These are phyloP conservation scores for Oryctes rhinoceros DNA, from an alignment of 1,140 invertebrate species.

Conservation along the genomic window DNA sequence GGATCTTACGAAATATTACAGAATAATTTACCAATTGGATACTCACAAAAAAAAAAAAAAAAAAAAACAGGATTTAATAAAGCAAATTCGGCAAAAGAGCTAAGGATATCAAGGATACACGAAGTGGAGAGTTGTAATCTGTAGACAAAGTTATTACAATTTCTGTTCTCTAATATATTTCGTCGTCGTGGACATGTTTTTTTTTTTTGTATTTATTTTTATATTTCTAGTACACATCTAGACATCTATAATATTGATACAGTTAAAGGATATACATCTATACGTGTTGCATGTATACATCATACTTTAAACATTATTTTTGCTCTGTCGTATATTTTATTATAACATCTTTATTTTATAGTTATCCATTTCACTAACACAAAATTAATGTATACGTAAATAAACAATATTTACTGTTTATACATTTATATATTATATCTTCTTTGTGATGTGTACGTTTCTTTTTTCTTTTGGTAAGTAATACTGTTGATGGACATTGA, in stretches of 20 bases:
- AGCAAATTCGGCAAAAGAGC: background rate
- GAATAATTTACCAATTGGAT: no score
- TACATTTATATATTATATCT: background rate
- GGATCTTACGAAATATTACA: no score
- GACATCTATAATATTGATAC: background rate
- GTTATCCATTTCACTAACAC: background rate
- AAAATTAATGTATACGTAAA: background rate
- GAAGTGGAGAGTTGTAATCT: background rate
- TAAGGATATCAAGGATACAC: background rate
- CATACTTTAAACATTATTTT: background rate
- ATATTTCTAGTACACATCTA: constrained; percentile 4
- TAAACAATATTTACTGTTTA: background rate
- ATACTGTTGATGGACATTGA: constrained; percentile 14
- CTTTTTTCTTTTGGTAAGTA: constrained; percentile 1
- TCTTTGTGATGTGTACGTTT: background rate
- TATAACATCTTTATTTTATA: background rate
- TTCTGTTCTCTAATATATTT: background rate
- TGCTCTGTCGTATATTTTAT: constrained; percentile 13
- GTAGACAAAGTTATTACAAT: background rate
- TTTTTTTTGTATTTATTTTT: background rate
- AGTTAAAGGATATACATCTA: constrained; percentile 15
- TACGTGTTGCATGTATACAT: background rate
- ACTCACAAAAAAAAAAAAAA: no score
- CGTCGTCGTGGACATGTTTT: background rate
- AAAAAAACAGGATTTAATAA: background rate